Conservation (phyloP, 2,888 invertebrate species). For the Archips crataeganus region DNA sequence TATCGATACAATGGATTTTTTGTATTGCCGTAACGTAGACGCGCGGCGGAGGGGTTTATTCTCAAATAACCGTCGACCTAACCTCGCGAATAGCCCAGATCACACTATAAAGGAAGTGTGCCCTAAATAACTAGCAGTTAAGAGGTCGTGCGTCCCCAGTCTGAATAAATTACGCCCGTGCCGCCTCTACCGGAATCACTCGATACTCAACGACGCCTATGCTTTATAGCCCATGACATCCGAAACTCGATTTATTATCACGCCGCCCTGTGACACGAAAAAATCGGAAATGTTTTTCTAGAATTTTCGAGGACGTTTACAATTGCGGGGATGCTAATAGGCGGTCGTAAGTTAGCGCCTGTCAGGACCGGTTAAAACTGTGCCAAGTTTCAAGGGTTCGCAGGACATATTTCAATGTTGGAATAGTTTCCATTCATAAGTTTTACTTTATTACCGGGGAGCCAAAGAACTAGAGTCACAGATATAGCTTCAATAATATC, state of each 20-base stretch:
- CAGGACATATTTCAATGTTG: conserved; percentile 24
- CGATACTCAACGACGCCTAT: conserved; percentile 83
- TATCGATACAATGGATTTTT: too few relatives aligned
- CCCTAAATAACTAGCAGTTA: conserved; percentile 80
- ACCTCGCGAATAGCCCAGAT: conserved; percentile 54
- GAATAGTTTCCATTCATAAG: conserved; percentile 1
- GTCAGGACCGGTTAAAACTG: conserved; percentile 32
- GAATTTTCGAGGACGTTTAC: conserved; percentile 48
- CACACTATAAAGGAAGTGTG: conserved; percentile 73
- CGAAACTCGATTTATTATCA: conserved; percentile 83
- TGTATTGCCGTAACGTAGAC: too few relatives aligned
- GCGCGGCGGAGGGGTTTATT: conserved; percentile 1
- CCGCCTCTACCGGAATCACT: conserved; percentile 76
- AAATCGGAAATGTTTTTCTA: conserved; percentile 58
- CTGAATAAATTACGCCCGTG: conserved; percentile 79
- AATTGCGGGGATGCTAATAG: conserved; percentile 41
- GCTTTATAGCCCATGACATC: conserved; percentile 85
- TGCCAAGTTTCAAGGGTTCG: conserved; percentile 33
- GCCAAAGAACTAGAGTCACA: too few relatives aligned
- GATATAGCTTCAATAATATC: too few relatives aligned
- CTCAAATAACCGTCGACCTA: conserved; percentile 1
- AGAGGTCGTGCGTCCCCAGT: conserved; percentile 73
- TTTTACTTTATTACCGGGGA: not conserved
- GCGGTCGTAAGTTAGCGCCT: conserved; percentile 39
- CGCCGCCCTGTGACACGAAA: conserved; percentile 65